A percentile compares a stretch with the other conserved stretches of the same genome.
These are phyloP conservation scores for Lampris incognitus DNA, from an alignment of 2,113 vertebrate genomes.

Conservation along the genomic window DNA sequence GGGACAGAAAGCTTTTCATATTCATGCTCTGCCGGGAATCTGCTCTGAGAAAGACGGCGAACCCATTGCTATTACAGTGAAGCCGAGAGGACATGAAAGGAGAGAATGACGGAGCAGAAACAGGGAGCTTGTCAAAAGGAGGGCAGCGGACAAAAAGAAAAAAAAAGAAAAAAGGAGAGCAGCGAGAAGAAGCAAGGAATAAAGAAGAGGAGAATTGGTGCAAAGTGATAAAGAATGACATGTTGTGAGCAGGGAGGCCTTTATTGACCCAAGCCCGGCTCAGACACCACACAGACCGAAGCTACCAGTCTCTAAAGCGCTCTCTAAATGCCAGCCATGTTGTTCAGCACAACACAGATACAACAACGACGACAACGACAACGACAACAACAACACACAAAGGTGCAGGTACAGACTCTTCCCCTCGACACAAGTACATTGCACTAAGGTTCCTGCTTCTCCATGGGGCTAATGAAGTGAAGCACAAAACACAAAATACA, in stretches of 20 bases:
- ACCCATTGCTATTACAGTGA: slow-evolving; percentile 52
- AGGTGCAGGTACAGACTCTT: slow-evolving; percentile 8
- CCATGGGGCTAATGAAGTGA: slow-evolving; percentile 16
- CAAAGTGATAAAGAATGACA: background rate
- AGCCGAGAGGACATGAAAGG: slow-evolving; percentile 56
- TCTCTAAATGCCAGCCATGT: background rate
- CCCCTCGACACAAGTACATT: slow-evolving; percentile 8
- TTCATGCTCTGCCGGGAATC: slow-evolving; percentile 66
- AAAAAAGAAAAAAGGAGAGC: slow-evolving; percentile 25
- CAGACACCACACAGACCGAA: slow-evolving; percentile 21
- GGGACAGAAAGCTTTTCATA: slow-evolving; percentile 41
- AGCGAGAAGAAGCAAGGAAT: slow-evolving; percentile 34
- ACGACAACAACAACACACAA: slow-evolving; percentile 22
- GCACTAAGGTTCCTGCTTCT: slow-evolving; percentile 14
- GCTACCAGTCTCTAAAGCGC: background rate
- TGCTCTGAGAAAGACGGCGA: slow-evolving; percentile 47
- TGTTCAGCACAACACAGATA: background rate
- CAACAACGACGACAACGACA: slow-evolving; percentile 37
- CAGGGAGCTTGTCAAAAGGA: slow-evolving; percentile 66
- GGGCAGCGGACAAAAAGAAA: slow-evolving; percentile 48
- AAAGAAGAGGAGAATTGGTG: background rate
- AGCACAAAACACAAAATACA: slow-evolving; percentile 7
- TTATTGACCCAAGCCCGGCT: slow-evolving; percentile 48
- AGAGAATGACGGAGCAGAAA: slow-evolving; percentile 68
- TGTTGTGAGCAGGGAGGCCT: slow-evolving; percentile 39